Conservation (phyloP, 2,113 vertebrate genomes). For the Siphamia tubifer region DNA sequence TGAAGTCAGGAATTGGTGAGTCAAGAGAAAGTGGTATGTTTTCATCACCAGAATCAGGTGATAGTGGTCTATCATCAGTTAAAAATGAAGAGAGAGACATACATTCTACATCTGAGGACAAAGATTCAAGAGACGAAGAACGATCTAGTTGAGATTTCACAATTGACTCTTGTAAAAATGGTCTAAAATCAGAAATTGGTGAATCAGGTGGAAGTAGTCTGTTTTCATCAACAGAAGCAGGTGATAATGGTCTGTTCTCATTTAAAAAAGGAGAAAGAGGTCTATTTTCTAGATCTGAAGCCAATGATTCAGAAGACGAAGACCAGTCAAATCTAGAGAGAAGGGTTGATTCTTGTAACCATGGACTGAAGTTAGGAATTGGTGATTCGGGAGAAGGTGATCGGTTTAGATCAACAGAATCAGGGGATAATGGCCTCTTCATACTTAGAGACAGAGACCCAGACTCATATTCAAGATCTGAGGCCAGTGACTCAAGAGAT, state of each 20-base stretch:
- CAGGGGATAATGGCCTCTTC: constrained; percentile 33
- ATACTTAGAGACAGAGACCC: constrained; percentile 1
- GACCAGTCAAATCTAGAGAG: neutral
- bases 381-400: constrained; percentile 36
- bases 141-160: neutral
- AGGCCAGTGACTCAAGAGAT: constrained; percentile 43
- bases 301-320: constrained; percentile 42
- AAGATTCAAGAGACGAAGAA: constrained; percentile 43
- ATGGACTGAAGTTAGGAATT: constrained; percentile 20
- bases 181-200: neutral
- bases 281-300: constrained; percentile 26
- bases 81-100: neutral
- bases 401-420: constrained; percentile 35
- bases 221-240: constrained; percentile 39
- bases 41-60: constrained; percentile 44
- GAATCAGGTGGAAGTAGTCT: constrained; percentile 27
- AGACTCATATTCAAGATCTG: constrained; percentile 17
- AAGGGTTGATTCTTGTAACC: neutral
- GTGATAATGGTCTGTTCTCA: constrained; percentile 39
- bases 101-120: constrained; percentile 27
- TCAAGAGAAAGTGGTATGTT: constrained; percentile 28
- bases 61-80: constrained; percentile 32
- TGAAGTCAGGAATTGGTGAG: constrained; percentile 45
- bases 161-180: neutral
- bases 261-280: neutral